Evolutionary conservation across 2,113 vertebrate genomes (phyloP).

Genomic region (Tupaia chinensis): DNA sequence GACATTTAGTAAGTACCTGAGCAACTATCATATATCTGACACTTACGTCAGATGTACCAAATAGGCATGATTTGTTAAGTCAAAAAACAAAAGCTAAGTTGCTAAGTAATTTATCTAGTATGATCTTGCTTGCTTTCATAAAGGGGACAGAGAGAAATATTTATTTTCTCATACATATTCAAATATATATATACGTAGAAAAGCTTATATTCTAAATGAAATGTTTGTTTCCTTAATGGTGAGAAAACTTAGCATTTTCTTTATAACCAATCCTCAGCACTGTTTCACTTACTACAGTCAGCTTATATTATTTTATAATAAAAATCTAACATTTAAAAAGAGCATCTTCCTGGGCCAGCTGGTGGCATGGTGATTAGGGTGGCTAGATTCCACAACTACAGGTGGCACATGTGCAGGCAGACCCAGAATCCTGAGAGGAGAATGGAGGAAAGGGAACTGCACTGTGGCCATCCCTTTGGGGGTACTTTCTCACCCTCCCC

Average conservation of each 20-base stretch:
- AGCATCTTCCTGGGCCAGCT: too few species aligned
- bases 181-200: neutral
- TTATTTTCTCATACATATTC: neutral
- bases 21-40: neutral
- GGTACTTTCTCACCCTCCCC: too few species aligned
- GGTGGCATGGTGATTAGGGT: too few species aligned
- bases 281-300: neutral
- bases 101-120: neutral
- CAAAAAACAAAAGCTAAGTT: neutral
- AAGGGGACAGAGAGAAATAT: neutral
- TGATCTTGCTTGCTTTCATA: neutral
- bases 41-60: neutral
- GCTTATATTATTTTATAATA: neutral
- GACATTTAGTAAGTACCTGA: neutral
- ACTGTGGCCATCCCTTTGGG: too few species aligned
- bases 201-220: neutral
- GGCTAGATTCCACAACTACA: too few species aligned
- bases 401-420: neutral
- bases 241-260: neutral
- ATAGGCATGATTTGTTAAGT: neutral
- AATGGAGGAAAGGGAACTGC: too few species aligned
- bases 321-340: too few species aligned
- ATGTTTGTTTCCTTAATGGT: neutral
- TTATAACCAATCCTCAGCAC: neutral
- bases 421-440: too few species aligned